Evolutionary conservation across 2,888 invertebrate genomes (phyloP), one percentile per base, ranked within the genome.

Genomic region (Boloria selene): DNA sequence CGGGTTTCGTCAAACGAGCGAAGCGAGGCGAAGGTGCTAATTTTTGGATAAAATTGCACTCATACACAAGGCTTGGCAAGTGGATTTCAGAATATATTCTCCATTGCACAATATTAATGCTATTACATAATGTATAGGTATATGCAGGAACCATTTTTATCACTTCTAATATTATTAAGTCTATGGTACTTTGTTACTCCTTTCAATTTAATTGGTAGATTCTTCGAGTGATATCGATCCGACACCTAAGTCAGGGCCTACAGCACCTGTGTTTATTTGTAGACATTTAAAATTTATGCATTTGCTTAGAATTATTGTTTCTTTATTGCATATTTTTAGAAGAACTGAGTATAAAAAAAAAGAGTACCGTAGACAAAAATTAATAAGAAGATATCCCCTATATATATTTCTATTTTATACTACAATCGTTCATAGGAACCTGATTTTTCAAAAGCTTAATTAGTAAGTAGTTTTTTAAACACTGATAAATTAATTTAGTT

Each of bases 201-300:
- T 82, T 74, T 76, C 81, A 75, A 79, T 87, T 85, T 88, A 88
- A 88, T 88, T 88, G 87, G 86, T 82, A 83, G 87, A 88, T 87
- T 82, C 82, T 82, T 79, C 75, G 77, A 75, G 69, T 74, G 86
- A 85, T 87, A 86, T 81, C 78, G 82, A 81, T 81, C 80, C 78
- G 64, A 70, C 76, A 74, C 75, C 74, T 73, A 68, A 69, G 69
- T 73, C 69, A 69, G 69, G 69, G 63, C 64, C 64, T 64, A 70
- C 61, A 59, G 64, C 62, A 61, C 66, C 61, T 67, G 66, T 70
- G 64, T 68, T 70, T 68, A 67, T 67, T 56, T 56, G 56, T 16
- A 22, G 45, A n/a, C 7, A n/a, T 53, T 51, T 56, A 2, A 2
- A 38, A 26, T 56, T 53, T 56, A 44, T 26, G 10, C 1, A 22